Evolutionary conservation across 2,113 vertebrate genomes (phyloP).

Genomic region (Rhipidura dahli): DNA sequence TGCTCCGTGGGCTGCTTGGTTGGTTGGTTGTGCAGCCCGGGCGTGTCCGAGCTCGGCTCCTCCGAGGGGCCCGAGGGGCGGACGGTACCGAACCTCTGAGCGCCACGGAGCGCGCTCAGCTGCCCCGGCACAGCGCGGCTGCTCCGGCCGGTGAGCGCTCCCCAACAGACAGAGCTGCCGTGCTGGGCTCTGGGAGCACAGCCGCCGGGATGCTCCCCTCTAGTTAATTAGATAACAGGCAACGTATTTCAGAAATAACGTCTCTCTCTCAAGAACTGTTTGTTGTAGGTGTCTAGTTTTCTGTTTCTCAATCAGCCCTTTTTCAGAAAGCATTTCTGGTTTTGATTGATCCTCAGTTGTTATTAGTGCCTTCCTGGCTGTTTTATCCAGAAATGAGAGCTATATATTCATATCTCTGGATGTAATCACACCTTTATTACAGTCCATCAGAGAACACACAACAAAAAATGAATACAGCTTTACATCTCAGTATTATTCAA

Average conservation of each 20-base stretch:
- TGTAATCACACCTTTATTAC: neutral
- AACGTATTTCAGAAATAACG: neutral
- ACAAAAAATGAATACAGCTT: neutral
- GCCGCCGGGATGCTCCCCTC: neutral
- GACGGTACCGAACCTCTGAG: too few species aligned
- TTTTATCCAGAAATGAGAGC: neutral
- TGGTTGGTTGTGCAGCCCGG: neutral
- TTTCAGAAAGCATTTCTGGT: neutral
- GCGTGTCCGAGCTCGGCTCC: neutral
- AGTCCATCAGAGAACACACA: neutral
- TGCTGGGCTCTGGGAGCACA: neutral
- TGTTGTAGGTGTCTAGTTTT: neutral
- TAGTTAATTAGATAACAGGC: neutral
- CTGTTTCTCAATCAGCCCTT: constrained; percentile 1
- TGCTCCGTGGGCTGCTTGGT: neutral
- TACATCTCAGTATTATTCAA: neutral
- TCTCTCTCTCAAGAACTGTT: neutral
- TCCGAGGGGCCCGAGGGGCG: too few species aligned
- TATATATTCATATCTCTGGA: neutral
- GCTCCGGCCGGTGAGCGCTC: neutral
- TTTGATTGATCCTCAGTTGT: neutral
- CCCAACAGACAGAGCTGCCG: rapidly evolving
- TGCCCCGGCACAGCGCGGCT: neutral
- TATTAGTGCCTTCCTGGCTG: neutral
- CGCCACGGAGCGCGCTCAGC: too few species aligned